phyloP scores from a whole-genome alignment of 2,888 invertebrate genomes.

The Tenthredo distinguenda region DNA sequence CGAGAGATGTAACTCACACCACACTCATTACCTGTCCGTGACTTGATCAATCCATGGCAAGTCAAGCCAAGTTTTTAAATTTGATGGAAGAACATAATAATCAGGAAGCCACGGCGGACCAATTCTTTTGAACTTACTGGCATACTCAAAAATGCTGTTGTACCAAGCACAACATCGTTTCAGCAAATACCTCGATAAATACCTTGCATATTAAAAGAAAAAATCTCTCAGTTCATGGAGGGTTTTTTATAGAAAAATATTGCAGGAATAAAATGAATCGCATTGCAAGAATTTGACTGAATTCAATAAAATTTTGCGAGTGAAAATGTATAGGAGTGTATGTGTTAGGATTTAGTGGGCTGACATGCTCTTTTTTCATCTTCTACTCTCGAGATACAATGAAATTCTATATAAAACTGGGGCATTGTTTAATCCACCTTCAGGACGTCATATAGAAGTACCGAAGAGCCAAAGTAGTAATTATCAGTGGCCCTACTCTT shows the following conservation, averaged over 20 bases:
- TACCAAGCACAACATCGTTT: slow-evolving; percentile 81
- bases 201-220: slow-evolving; percentile 64
- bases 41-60: slow-evolving; percentile 78
- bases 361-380: neutral
- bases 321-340: no score
- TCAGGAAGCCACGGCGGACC: slow-evolving; percentile 80
- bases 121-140: slow-evolving; percentile 76
- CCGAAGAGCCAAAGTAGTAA: no score
- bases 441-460: no score
- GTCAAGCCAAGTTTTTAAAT: slow-evolving; percentile 79
- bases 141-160: slow-evolving; percentile 76
- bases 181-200: slow-evolving; percentile 78
- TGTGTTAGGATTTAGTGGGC: neutral
- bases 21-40: slow-evolving; percentile 66
- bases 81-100: slow-evolving; percentile 77
- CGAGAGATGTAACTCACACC: neutral
- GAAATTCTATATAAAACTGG: neutral
- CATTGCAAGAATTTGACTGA: no score
- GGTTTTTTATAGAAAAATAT: no score
- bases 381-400: neutral
- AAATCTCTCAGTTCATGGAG: no score
- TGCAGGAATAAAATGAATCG: neutral
- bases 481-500: neutral
- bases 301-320: no score
- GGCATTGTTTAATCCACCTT: neutral